A percentile compares a stretch with the other conserved stretches of the same genome.
These are phyloP conservation scores for Synanthedon vespiformis DNA, from an alignment of 2,888 invertebrate genomes.

Conservation along the genomic window DNA sequence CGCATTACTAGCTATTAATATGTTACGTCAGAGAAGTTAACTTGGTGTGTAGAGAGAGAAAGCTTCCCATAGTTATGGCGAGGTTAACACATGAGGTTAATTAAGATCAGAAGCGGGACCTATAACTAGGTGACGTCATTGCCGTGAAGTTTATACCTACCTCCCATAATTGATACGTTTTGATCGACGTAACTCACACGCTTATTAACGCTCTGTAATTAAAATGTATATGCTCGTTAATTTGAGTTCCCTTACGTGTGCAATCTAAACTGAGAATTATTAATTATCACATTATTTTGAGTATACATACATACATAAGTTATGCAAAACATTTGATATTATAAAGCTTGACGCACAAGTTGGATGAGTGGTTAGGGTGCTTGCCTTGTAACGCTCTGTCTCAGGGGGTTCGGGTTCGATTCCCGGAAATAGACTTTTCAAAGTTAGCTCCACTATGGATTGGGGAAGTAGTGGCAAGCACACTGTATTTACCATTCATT, in stretches of 20 bases:
- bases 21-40: slow-evolving; percentile 37
- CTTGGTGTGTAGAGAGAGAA: slow-evolving; percentile 18
- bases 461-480: too few species aligned
- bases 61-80: slow-evolving; percentile 46
- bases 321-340: neutral
- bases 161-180: slow-evolving; percentile 62
- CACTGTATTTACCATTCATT: too few species aligned
- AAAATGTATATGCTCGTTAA: neutral
- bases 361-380: too few species aligned
- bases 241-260: neutral
- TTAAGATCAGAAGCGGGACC: slow-evolving; percentile 59
- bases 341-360: too few species aligned
- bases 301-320: too few species aligned
- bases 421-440: too few species aligned
- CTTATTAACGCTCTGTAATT: slow-evolving; percentile 18
- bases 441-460: too few species aligned
- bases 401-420: too few species aligned
- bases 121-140: slow-evolving; percentile 43
- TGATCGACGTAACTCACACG: slow-evolving; percentile 46
- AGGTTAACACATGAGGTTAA: slow-evolving; percentile 66
- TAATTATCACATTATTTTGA: too few species aligned
- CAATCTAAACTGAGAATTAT: neutral
- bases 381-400: too few species aligned
- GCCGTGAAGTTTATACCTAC: slow-evolving; percentile 44
- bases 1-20: slow-evolving; percentile 28